Evolutionary conservation across 92 coral and sea anemone species (phyloP), one percentile per base, ranked within the genome.

Genomic region (Zoanthus sociatus): DNA sequence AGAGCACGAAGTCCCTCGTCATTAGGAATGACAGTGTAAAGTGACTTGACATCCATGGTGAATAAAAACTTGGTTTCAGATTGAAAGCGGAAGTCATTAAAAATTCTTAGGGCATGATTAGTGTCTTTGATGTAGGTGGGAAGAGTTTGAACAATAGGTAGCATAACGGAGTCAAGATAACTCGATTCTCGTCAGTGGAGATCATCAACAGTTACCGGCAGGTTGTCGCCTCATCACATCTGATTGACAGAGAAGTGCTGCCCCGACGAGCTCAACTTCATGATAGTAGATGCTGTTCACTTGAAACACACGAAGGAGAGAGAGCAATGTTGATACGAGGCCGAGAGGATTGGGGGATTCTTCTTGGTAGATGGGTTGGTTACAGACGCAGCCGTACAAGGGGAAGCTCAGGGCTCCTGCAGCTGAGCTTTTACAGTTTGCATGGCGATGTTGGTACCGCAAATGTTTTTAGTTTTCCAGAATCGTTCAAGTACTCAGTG

Each of bases 281-380:
- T 18, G 87, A 89, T 17, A 78, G 63, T 46, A 50, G 4, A 47
- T 9, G 71, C 48, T 79, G 87, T 61, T 85, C 79, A 0, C 77
- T 86, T 16, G 86, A 84, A 30, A 86, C 81, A 15, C 84, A 88
- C 51, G 89, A 86, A 72, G 84, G 90, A 51, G 96, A 93, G 66
- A 87, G 95, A 61, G 97, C 97, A 11, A 82, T 94, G 44, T 78
- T 94, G 21, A 66, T 94, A 14, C 87, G 97, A 87, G 97, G 97
- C 8, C 88, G 91, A 26, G 84, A 83, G 51, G 97, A 94, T 88
- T 94, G 97, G 98, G 95, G 94, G 8, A 82, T 92, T 33, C 91
- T 93, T 31, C 63, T 90, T 17, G 98, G 98, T 78, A 88, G 87
- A 77, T 94, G 98, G 95, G 60, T 88, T 18, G 95, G 95, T 14